Conservation (phyloP, 2,888 invertebrate species). For the Cylindroiulus punctatus region DNA sequence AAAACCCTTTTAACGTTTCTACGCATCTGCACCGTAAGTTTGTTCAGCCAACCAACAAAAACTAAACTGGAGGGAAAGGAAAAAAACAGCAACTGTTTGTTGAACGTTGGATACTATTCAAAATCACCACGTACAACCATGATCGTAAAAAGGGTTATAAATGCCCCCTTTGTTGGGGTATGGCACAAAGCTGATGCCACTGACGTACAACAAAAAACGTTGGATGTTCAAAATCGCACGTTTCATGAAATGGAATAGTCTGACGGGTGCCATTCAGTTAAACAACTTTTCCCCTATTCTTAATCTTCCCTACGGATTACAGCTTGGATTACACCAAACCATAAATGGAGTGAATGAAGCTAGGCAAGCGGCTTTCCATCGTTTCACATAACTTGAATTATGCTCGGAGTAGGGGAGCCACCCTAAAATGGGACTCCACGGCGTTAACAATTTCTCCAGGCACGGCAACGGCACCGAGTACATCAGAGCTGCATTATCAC, state of each 20-base stretch:
- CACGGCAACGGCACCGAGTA: neutral
- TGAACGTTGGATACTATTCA: neutral
- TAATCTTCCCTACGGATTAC: slow-evolving; percentile 45
- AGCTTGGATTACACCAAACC: slow-evolving; percentile 55
- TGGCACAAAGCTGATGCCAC: neutral
- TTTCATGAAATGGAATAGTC: slow-evolving; percentile 29
- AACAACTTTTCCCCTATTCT: slow-evolving; percentile 49
- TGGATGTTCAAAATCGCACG: neutral
- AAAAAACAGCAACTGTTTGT: neutral
- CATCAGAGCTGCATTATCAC: neutral
- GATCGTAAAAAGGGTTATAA: slow-evolving; percentile 10
- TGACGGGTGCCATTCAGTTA: neutral
- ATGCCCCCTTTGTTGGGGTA: neutral
- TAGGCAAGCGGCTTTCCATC: neutral
- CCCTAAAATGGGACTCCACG: slow-evolving; percentile 27
- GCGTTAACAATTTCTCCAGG: neutral
- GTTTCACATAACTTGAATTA: slow-evolving; percentile 45
- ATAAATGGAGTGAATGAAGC: slow-evolving; percentile 51
- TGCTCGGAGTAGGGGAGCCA: slow-evolving; percentile 37
- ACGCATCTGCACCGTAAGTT: neutral
- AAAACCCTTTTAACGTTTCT: neutral
- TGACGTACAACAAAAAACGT: neutral
- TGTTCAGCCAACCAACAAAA: neutral
- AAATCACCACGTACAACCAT: neutral
- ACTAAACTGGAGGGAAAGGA: neutral